These are phyloP conservation scores for Siphlonurus alternatus DNA, from an alignment of 2,888 invertebrate genomes.

Conservation along the genomic window DNA sequence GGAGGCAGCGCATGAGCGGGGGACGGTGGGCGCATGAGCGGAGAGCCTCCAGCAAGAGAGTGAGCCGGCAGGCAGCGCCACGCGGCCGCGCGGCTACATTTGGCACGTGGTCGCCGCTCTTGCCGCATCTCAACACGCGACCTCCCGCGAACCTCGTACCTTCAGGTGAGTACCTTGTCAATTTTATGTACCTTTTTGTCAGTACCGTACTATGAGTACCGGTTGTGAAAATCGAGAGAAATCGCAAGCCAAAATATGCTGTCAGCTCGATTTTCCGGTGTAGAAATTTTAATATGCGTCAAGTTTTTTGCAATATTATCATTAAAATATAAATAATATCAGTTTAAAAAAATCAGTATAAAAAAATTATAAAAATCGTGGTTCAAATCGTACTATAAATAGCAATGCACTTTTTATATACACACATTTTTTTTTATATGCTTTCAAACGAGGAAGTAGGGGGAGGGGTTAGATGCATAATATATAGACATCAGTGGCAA, in stretches of 20 bases:
- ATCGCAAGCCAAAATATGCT: too few relatives aligned
- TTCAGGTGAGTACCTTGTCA: background rate
- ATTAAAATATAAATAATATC: background rate
- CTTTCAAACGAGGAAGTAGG: background rate
- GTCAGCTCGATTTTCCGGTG: too few relatives aligned
- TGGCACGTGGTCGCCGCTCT: background rate
- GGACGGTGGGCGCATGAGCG: background rate
- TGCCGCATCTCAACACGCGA: background rate
- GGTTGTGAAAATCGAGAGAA: too few relatives aligned
- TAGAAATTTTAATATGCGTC: too few relatives aligned
- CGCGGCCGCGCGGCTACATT: background rate
- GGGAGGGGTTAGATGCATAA: background rate
- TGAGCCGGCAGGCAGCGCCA: background rate
- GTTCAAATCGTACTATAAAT: background rate
- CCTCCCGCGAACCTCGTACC: background rate
- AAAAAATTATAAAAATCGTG: background rate
- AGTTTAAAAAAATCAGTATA: background rate
- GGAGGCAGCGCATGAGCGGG: too few relatives aligned
- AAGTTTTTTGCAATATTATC: too few relatives aligned
- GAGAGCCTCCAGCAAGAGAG: background rate
- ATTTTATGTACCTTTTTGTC: background rate
- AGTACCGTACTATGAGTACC: background rate
- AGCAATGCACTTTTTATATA: background rate
- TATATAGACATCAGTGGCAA: background rate
- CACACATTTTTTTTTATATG: background rate